phyloP scores from a whole-genome alignment of 1,140 invertebrate species.

The Amphibalanus amphitrite region DNA sequence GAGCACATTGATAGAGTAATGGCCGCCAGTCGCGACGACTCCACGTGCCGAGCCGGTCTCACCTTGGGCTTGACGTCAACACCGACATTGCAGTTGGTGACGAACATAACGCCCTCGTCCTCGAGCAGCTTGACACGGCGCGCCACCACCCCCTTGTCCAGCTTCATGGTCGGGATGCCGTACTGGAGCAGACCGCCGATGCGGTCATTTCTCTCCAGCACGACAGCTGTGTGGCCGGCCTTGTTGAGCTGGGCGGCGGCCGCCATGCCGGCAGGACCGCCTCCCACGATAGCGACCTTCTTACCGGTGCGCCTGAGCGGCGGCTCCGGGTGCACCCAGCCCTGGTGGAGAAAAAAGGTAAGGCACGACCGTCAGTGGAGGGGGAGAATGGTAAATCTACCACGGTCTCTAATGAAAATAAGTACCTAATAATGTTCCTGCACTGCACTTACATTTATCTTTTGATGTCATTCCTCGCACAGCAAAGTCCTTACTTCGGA shows the following conservation, averaged over 20 bases:
- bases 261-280: constrained; percentile 85
- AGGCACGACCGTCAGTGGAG: too few species aligned
- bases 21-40: neutral
- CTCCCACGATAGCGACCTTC: constrained; percentile 81
- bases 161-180: constrained; percentile 96
- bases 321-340: constrained; percentile 74
- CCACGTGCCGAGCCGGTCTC: constrained; percentile 17
- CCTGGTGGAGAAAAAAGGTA: constrained; percentile 33
- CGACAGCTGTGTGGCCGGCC: constrained; percentile 76
- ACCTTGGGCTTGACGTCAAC: constrained; percentile 67
- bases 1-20: too few species aligned
- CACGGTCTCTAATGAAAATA: too few species aligned
- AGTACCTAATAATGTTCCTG: too few species aligned
- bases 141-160: constrained; percentile 81
- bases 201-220: constrained; percentile 91
- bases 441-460: too few species aligned
- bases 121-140: constrained; percentile 69
- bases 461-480: too few species aligned
- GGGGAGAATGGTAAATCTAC: too few species aligned
- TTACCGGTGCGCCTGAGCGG: constrained; percentile 60
- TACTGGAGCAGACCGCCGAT: constrained; percentile 89
- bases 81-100: constrained; percentile 76
- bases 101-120: constrained; percentile 81
- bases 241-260: constrained; percentile 96
- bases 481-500: too few species aligned